Evolutionary conservation across 2,888 invertebrate species (phyloP).

Genomic region (Lamproptera curius): DNA sequence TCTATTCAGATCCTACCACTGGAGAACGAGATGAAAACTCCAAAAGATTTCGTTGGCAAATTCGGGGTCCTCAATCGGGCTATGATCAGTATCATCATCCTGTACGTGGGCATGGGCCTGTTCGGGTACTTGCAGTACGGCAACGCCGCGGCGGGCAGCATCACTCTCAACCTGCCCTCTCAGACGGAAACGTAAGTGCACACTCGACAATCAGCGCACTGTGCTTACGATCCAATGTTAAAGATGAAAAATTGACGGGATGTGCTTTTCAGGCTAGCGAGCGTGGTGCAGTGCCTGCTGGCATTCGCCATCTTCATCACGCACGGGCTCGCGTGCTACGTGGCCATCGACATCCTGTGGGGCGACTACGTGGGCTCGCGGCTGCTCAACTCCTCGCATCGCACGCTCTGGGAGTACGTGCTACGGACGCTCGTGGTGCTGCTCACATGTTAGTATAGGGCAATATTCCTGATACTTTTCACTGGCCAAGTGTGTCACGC

Average conservation of each 20-base stretch:
- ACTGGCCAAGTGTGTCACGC: not conserved
- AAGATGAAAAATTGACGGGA: too few relatives aligned
- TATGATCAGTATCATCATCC: slow-evolving; percentile 87
- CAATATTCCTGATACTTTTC: too few relatives aligned
- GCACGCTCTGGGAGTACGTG: slow-evolving; percentile 85
- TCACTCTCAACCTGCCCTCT: slow-evolving; percentile 90
- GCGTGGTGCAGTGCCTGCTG: slow-evolving; percentile 84
- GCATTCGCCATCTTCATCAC: slow-evolving; percentile 93
- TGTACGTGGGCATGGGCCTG: slow-evolving; percentile 94
- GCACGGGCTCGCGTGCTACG: slow-evolving; percentile 96
- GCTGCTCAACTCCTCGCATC: slow-evolving; percentile 76
- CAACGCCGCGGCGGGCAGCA: slow-evolving; percentile 82
- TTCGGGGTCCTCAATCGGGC: slow-evolving; percentile 91
- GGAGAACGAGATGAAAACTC: slow-evolving; percentile 96
- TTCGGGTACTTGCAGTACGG: slow-evolving; percentile 95
- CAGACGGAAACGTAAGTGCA: slow-evolving; percentile 79
- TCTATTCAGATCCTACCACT: slow-evolving; percentile 88
- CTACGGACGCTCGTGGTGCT: slow-evolving; percentile 88
- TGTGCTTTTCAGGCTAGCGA: slow-evolving; percentile 82
- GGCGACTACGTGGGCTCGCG: slow-evolving; percentile 82
- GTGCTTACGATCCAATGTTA: too few relatives aligned
- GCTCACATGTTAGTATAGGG: slow-evolving; percentile 92
- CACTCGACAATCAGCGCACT: not conserved
- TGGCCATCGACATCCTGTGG: slow-evolving; percentile 96
- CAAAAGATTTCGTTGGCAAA: slow-evolving; percentile 86